Evolutionary conservation across 2,888 invertebrate genomes (phyloP), one percentile per base, ranked within the genome.

Genomic region (Eupithecia tripunctaria): DNA sequence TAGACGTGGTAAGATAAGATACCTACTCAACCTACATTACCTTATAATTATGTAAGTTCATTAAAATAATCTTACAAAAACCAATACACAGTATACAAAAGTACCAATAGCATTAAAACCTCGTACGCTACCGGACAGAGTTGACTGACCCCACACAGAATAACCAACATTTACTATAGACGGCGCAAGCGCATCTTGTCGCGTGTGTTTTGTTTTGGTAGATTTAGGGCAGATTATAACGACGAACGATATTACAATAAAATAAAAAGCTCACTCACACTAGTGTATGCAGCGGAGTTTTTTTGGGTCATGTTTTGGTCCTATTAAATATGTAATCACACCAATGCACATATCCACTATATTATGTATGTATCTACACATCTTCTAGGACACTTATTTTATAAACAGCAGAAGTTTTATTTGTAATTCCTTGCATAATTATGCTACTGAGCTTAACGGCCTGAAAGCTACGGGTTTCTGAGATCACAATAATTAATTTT

Each of bases 121-220:
- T 84, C 80, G 84, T 84, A 84, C 79, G 89, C 91, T 89, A 91
- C 90, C 85, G 89, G 85, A 82, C 85, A 84, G 83, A 86, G 91
- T 85, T 90, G 63, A 70, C 36, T 72, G 72, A 75, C 71, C 74
- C 25, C 10, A 38, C 67, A 67, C 67, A 75, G 75, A 75, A 15
- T 3, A 32, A 7, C 8, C 36, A 38, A 6, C 15, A 74, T 71
- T 69, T 71, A 47, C 27, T 60, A 59, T 43, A 82, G 79, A 78
- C 86, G 85, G 86, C 84, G 82, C 82, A 74, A 68, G 84, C 85
- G 86, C 84, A 85, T 86, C 84, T 82, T 78, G 78, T 83, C 81
- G 73, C 60, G 71, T 73, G 64, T 71, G 75, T 71, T 78, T 68
- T 75, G 75, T 76, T 68, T 69, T 72, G 56, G 32, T 71, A 63